Conservation (phyloP, 2,797 vertebrate genomes). For the Meda fulgida region DNA sequence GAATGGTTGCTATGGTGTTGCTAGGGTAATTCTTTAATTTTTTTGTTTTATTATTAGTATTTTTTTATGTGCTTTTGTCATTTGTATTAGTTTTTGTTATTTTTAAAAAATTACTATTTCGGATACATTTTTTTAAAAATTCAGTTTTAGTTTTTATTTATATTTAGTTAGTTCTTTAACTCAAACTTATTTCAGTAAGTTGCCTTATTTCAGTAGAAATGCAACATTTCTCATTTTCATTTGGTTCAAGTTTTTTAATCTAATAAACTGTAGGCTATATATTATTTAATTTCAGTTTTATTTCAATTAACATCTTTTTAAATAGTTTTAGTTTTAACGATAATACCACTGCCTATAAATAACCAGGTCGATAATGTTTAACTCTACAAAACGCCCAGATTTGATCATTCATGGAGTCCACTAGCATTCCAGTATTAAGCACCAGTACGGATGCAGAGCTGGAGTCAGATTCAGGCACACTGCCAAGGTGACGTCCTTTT, state of each 20-base stretch:
- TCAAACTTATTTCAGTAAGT: neutral
- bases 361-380: neutral
- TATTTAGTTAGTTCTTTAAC: neutral
- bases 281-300: neutral
- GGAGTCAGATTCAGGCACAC: conserved; percentile 10
- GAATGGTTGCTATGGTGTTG: neutral
- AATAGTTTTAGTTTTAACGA: neutral
- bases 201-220: neutral
- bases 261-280: neutral
- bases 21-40: neutral
- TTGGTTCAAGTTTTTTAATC: neutral
- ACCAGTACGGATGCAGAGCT: neutral
- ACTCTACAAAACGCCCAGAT: neutral
- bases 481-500: conserved; percentile 20
- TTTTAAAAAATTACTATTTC: neutral
- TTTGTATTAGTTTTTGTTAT: neutral
- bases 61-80: neutral
- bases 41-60: neutral
- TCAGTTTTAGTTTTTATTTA: neutral
- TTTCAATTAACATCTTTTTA: neutral
- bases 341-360: neutral
- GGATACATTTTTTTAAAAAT: neutral
- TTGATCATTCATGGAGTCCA: neutral
- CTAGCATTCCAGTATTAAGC: neutral
- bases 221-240: neutral